Percentiles rank a stretch among this genome's conserved stretches.
phyloP scores from a whole-genome alignment of 2,113 vertebrate genomes.

The Halcyon malimbica region DNA sequence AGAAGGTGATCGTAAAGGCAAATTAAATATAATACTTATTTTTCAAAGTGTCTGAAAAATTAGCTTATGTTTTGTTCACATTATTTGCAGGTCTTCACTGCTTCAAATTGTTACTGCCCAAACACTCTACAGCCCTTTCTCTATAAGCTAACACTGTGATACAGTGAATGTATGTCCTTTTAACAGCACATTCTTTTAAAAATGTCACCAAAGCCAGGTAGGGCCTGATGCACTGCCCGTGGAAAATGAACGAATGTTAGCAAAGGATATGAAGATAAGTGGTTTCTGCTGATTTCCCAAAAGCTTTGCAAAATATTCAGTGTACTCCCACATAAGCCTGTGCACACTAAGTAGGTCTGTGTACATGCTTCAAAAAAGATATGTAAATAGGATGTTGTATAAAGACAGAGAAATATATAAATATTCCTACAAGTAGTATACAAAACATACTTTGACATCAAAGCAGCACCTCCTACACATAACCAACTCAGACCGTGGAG shows the following conservation, averaged over 20 bases:
- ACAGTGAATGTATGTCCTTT: not conserved
- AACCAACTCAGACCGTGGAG: not conserved
- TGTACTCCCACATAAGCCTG: not conserved
- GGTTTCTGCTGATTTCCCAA: not conserved
- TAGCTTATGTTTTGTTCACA: not conserved
- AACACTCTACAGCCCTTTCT: not conserved
- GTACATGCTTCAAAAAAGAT: not conserved
- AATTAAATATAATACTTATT: not conserved
- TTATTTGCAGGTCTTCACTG: not conserved
- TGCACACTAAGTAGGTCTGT: not conserved
- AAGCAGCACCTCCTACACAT: not conserved
- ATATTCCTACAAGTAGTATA: not conserved
- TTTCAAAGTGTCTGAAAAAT: not conserved
- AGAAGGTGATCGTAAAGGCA: not conserved
- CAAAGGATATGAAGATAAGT: not conserved
- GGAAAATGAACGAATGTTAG: not conserved
- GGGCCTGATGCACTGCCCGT: not conserved
- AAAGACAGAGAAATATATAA: not conserved
- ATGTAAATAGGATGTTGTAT: not conserved
- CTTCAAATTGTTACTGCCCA: not conserved
- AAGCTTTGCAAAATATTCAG: not conserved
- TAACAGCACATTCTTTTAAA: not conserved
- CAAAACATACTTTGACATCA: not conserved
- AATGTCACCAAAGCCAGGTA: not conserved
- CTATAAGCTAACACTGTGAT: not conserved